Evolutionary conservation across 2,888 invertebrate genomes (phyloP).

Genomic region (Clostera curtula): DNA sequence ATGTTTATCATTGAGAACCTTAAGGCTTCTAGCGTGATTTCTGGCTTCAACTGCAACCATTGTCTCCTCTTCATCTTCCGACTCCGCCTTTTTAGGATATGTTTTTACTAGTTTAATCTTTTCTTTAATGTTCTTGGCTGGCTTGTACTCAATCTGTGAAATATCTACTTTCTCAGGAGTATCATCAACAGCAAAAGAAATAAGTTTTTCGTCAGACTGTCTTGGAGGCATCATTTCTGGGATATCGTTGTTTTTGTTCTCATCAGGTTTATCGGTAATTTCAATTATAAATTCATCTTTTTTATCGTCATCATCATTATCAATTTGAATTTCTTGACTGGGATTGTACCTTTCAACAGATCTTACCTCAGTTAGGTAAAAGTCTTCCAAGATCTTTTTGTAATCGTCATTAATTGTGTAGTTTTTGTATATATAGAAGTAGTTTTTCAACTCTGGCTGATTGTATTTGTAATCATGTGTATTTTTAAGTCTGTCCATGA

Average conservation of each 20-base stretch:
- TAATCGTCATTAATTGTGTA: slow-evolving; percentile 76
- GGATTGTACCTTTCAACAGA: slow-evolving; percentile 61
- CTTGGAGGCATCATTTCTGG: slow-evolving; percentile 52
- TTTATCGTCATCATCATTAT: slow-evolving; percentile 37
- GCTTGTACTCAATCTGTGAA: slow-evolving; percentile 47
- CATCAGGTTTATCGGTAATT: slow-evolving; percentile 44
- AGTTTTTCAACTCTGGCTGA: slow-evolving; percentile 78
- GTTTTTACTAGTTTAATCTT: slow-evolving; percentile 72
- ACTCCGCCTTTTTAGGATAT: slow-evolving; percentile 61
- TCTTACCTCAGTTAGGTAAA: slow-evolving; percentile 77
- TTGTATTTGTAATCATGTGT: slow-evolving; percentile 63
- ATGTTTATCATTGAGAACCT: slow-evolving; percentile 50
- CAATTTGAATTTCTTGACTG: slow-evolving; percentile 38
- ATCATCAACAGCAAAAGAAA: slow-evolving; percentile 66
- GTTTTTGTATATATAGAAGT: slow-evolving; percentile 80
- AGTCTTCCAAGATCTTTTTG: slow-evolving; percentile 72
- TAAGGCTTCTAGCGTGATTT: slow-evolving; percentile 61
- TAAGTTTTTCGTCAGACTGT: slow-evolving; percentile 70
- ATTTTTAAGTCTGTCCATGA: slow-evolving; percentile 68
- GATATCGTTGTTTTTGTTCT: slow-evolving; percentile 41
- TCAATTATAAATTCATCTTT: slow-evolving; percentile 42
- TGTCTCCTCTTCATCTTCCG: slow-evolving; percentile 71
- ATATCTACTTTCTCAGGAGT: slow-evolving; percentile 59
- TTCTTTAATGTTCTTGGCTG: slow-evolving; percentile 67
- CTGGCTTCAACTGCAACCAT: slow-evolving; percentile 77